phyloP scores from a whole-genome alignment of 2,797 vertebrate species.

The Bufotes viridis region DNA sequence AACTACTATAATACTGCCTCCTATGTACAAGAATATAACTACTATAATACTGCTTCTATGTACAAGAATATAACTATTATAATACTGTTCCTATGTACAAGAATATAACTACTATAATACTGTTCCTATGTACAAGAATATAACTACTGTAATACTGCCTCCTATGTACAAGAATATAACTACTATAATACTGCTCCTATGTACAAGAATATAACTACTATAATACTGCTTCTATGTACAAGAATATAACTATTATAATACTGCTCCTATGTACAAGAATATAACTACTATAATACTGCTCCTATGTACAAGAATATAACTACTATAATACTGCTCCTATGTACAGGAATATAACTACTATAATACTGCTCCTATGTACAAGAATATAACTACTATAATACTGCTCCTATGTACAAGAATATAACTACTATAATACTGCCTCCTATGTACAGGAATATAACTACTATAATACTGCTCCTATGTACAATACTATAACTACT shows the following conservation, averaged over 20 bases:
- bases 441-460: neutral
- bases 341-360: slow-evolving; percentile 15
- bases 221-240: neutral
- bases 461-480: neutral
- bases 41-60: neutral
- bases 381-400: slow-evolving; percentile 3
- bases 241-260: slow-evolving; percentile 2
- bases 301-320: slow-evolving; percentile 19
- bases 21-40: slow-evolving; percentile 2
- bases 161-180: neutral
- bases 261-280: slow-evolving; percentile 1
- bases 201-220: too few relatives aligned
- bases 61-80: too few relatives aligned
- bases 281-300: slow-evolving; percentile 9
- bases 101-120: neutral
- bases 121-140: slow-evolving; percentile 1
- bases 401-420: neutral
- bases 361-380: slow-evolving; percentile 11
- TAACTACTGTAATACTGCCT: neutral
- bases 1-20: neutral
- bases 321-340: slow-evolving; percentile 5
- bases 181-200: too few relatives aligned
- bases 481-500: slow-evolving; percentile 5
- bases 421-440: slow-evolving; percentile 9
- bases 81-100: too few relatives aligned